Base-by-base conservation (phyloP, 2,113 vertebrate species). In the Ramphastos sulfuratus region DNA sequence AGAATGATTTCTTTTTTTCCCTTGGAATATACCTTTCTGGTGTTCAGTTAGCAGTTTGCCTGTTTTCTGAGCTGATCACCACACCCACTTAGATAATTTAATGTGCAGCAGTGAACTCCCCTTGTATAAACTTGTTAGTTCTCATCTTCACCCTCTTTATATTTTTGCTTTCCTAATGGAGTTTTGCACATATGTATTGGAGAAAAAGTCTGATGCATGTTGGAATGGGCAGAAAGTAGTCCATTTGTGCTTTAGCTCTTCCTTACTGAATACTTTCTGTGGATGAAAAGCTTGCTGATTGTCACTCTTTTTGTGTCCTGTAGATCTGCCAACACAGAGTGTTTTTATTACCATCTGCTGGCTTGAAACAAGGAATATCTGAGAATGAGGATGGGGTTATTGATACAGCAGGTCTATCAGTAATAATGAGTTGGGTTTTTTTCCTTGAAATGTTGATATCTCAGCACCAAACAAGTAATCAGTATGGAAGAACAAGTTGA, bases 201-300 rank as follows among this genome's bases (percentile, higher is more conserved):
- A 12, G 25, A 0, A 17, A 82, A 63, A 44, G 14, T 27, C n/a
- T 65, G 60, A 16, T 4, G 3, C 2, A 0, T 6, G 10, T 61
- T 70, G 30, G 52, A 70, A 31, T 64, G 17, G 11, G 27, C 55
- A 44, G 35, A 44, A 88, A 69, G 35, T 0, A 2, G 11, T 30
- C 44, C 7, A 9, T 84, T 75, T 75, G 8, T 86, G 10, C 46
- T 87, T 24, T 46, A 5, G n/a, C 7, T 69, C 12, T 69, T 85
- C 73, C 44, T 79, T 56, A 35, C 10, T 17, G n/a, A 69, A 24
- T 44, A 13, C 20, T 76, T 93, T 60, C 13, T 66, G 67, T 44
- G 35, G 25, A 46, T 50, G 19, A 75, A 92, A 72, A 66, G 3
- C 39, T 18, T 74, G 39, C 24, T 66, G 37, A 6, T 31, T 60